phyloP scores from a whole-genome alignment of 92 coral and sea anemone species.

The Blastomussa wellsi region DNA sequence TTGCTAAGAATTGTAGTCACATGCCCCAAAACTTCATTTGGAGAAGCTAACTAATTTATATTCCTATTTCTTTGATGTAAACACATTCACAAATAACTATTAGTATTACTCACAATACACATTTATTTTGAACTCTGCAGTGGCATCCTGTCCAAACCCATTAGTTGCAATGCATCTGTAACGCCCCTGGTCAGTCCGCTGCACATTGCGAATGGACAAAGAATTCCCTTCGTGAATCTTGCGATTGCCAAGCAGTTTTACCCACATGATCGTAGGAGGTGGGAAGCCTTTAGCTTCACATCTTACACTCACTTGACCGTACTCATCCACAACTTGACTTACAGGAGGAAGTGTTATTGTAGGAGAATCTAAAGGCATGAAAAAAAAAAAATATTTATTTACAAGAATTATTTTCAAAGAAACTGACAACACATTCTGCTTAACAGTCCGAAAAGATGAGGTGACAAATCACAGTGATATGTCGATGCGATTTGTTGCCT shows the following conservation, averaged over 20 bases:
- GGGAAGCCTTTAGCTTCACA: slow-evolving; percentile 88
- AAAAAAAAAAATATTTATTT: not conserved
- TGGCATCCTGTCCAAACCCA: slow-evolving; percentile 59
- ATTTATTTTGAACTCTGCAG: slow-evolving; percentile 52
- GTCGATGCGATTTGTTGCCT: too few species aligned
- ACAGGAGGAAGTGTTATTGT: slow-evolving; percentile 54
- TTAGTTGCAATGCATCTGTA: slow-evolving; percentile 85
- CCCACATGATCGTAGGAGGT: slow-evolving; percentile 76
- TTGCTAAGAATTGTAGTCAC: too few species aligned
- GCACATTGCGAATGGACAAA: slow-evolving; percentile 45
- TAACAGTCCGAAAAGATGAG: too few species aligned
- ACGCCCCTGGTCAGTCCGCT: slow-evolving; percentile 67
- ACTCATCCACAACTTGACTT: slow-evolving; percentile 46
- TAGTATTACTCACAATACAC: slow-evolving; percentile 78
- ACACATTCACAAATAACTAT: not conserved
- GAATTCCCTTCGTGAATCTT: slow-evolving; percentile 50
- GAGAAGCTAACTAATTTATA: too few species aligned
- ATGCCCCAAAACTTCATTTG: too few species aligned
- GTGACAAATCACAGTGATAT: too few species aligned
- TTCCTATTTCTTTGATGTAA: too few species aligned
- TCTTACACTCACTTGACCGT: slow-evolving; percentile 42
- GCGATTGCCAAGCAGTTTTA: slow-evolving; percentile 56
- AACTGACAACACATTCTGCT: too few species aligned
- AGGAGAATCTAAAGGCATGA: slow-evolving; percentile 64
- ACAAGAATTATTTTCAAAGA: too few species aligned